Conservation (phyloP, 2,797 vertebrate species). For the Centroberyx gerrardi region DNA sequence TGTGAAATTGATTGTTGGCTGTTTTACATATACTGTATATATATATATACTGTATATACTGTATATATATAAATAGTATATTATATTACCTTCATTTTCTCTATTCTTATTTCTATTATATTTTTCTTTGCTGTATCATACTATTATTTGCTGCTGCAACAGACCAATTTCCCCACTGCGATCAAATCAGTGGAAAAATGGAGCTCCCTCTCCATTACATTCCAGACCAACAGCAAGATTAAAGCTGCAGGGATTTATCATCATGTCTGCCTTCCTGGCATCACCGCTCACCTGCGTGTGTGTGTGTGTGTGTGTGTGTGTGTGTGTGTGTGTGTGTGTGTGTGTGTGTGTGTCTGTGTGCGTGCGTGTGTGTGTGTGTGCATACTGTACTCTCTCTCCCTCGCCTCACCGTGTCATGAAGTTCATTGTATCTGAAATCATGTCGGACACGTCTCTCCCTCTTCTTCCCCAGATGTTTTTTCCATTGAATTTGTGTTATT, state of each 20-base stretch:
- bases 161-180: no score
- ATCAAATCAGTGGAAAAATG: not conserved
- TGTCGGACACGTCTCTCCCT: constrained; percentile 79
- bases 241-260: not conserved
- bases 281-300: not conserved
- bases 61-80: no score
- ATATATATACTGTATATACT: no score
- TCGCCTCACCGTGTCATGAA: constrained; percentile 43
- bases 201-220: not conserved
- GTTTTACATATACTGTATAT: no score
- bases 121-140: no score
- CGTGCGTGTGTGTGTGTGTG: not conserved
- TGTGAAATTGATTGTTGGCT: no score
- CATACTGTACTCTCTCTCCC: constrained; percentile 26
- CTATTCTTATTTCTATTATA: no score
- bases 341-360: not conserved
- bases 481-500: constrained; percentile 82
- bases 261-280: not conserved
- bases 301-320: not conserved
- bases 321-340: not conserved
- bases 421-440: constrained; percentile 55
- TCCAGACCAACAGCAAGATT: not conserved
- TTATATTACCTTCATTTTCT: no score
- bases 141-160: no score
- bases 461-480: constrained; percentile 77